A percentile compares a stretch with the other conserved stretches of the same genome.
Conservation (phyloP, 1,140 invertebrate genomes). For the Hycleus phaleratus region DNA sequence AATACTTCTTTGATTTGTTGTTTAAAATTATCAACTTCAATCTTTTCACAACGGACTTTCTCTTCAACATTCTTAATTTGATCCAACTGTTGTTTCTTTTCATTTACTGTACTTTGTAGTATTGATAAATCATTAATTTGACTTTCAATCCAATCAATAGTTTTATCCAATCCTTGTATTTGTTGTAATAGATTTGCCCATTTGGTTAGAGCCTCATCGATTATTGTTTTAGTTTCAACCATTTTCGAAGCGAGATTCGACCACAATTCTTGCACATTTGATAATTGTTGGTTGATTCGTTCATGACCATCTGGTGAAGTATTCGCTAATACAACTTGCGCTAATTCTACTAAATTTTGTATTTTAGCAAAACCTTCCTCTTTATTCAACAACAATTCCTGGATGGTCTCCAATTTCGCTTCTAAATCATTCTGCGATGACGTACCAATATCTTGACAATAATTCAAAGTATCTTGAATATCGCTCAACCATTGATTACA, state of each 20-base stretch:
- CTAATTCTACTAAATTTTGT: constrained; percentile 78
- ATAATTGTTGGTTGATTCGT: constrained; percentile 73
- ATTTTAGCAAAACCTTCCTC: constrained; percentile 86
- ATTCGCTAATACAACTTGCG: constrained; percentile 86
- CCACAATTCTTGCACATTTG: constrained; percentile 83
- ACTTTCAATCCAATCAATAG: constrained; percentile 66
- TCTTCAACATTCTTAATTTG: constrained; percentile 79
- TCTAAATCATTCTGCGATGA: constrained; percentile 79
- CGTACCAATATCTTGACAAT: constrained; percentile 73
- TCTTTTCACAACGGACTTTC: constrained; percentile 82
- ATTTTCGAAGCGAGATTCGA: constrained; percentile 78
- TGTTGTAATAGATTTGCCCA: constrained; percentile 84
- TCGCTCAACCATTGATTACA: constrained; percentile 79
- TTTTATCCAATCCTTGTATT: constrained; percentile 77
- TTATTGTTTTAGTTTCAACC: constrained; percentile 76
- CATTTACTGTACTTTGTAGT: constrained; percentile 71
- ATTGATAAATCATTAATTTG: constrained; percentile 64
- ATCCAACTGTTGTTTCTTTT: constrained; percentile 79
- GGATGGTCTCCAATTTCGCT: constrained; percentile 72
- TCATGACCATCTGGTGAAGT: constrained; percentile 83
- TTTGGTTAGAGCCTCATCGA: constrained; percentile 85
- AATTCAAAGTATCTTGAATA: constrained; percentile 74
- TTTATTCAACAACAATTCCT: constrained; percentile 79
- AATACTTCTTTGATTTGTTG: constrained; percentile 82
- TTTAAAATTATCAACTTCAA: constrained; percentile 85